A percentile compares a stretch with the other conserved stretches of the same genome.
Conservation (phyloP, 2,113 vertebrate species). For the Pterocles orientalis region DNA sequence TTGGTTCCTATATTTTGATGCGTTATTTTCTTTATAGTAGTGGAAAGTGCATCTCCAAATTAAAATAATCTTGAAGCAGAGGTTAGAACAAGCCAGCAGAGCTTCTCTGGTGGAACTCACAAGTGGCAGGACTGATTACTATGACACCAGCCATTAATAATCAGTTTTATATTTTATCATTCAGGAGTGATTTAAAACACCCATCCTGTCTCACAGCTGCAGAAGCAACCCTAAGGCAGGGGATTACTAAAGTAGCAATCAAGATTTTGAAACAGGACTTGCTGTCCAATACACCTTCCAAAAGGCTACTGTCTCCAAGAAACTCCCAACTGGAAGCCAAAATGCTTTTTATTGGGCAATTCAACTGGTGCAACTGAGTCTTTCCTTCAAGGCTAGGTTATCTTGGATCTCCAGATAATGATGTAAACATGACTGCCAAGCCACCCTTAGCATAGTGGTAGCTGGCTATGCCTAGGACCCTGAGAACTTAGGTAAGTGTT, state of each 20-base stretch:
- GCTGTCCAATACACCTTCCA: neutral
- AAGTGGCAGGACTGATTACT: neutral
- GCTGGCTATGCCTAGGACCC: neutral
- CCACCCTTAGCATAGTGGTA: neutral
- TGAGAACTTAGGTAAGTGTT: fast-evolving
- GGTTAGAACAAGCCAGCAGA: neutral
- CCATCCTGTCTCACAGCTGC: neutral
- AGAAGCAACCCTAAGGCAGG: neutral
- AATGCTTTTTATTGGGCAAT: neutral
- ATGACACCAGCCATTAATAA: neutral
- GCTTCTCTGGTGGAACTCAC: neutral
- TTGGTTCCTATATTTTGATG: neutral
- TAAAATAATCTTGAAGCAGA: neutral
- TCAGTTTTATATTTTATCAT: neutral
- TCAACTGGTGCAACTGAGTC: neutral
- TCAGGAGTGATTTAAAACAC: neutral
- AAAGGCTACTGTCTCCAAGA: neutral
- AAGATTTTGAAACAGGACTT: neutral
- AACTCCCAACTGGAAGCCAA: neutral
- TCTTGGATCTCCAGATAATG: neutral
- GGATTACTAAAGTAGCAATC: neutral
- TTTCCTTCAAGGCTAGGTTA: neutral
- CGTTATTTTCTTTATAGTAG: neutral
- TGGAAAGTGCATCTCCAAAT: neutral
- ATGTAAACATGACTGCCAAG: neutral